A percentile compares a stretch with the other conserved stretches of the same genome.
Evolutionary conservation across 2,888 invertebrate species (phyloP).

Genomic region (Melipona bicolor): DNA sequence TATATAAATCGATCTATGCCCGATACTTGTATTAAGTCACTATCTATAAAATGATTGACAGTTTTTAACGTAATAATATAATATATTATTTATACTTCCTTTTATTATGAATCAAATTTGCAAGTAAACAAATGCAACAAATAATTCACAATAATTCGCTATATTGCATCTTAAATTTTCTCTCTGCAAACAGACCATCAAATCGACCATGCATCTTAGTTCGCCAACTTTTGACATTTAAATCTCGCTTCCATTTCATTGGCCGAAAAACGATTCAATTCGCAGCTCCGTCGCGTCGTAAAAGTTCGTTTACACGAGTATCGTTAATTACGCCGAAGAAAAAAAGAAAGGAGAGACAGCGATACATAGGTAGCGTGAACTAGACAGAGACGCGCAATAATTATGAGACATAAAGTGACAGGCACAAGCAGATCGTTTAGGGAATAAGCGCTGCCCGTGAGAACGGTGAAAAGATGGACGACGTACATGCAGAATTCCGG

Average conservation of each 20-base stretch:
- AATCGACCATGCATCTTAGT: background rate
- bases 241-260: background rate
- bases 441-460: constrained; percentile 61
- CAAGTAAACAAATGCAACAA: too few species aligned
- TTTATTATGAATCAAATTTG: too few species aligned
- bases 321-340: constrained; percentile 15
- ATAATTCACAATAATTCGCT: too few species aligned
- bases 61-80: too few species aligned
- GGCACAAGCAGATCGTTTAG: constrained; percentile 73
- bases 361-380: constrained; percentile 66
- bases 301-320: background rate
- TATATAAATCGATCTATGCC: too few species aligned
- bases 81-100: too few species aligned
- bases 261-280: background rate
- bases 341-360: too few species aligned
- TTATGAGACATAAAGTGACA: constrained; percentile 84
- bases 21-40: too few species aligned
- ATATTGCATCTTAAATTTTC: background rate
- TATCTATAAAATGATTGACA: too few species aligned
- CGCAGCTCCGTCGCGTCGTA: background rate
- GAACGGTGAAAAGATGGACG: constrained; percentile 61
- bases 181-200: background rate
- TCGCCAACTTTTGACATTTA: background rate
- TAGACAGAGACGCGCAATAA: constrained; percentile 80
- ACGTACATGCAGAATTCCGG: constrained; percentile 66